These are phyloP conservation scores for Ptychodera flava DNA, from an alignment of 35 echinoderm and acorn worm species.

Conservation along the genomic window DNA sequence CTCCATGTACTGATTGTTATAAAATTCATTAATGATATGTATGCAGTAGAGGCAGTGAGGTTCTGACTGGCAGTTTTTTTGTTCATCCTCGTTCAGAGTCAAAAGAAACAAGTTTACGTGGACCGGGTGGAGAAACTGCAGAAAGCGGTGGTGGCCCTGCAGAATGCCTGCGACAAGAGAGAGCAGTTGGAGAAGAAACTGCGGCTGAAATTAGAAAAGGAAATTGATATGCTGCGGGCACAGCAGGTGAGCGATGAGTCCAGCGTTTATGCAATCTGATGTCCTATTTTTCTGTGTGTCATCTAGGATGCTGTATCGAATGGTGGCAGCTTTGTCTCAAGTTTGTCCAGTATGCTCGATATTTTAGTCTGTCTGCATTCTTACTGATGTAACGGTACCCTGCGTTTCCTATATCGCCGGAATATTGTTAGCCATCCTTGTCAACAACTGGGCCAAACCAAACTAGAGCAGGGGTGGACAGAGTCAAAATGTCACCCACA, in stretches of 20 bases:
- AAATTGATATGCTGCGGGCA: slow-evolving; percentile 65
- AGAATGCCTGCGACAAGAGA: slow-evolving; percentile 65
- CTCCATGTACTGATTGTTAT: too few species aligned
- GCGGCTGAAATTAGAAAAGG: slow-evolving; percentile 65
- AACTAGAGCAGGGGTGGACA: too few species aligned
- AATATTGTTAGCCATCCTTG: too few species aligned
- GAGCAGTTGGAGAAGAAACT: slow-evolving; percentile 78
- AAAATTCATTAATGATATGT: too few species aligned
- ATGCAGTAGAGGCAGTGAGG: too few species aligned
- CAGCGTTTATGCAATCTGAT: background rate
- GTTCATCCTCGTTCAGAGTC: too few species aligned
- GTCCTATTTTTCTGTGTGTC: background rate
- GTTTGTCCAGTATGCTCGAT: background rate
- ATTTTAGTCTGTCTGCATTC: background rate
- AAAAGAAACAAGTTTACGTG: slow-evolving; percentile 61
- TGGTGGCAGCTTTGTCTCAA: background rate
- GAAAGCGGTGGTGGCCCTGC: slow-evolving; percentile 43
- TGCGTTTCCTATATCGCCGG: too few species aligned
- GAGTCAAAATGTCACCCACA: too few species aligned
- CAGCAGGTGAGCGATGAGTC: slow-evolving; percentile 81
- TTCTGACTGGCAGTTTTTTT: too few species aligned
- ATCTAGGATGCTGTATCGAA: background rate
- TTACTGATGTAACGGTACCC: too few species aligned
- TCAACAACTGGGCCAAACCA: too few species aligned
- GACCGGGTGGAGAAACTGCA: slow-evolving; percentile 68